These are phyloP conservation scores for Polypedilum pembai DNA, from an alignment of 1,140 invertebrate genomes.

Conservation along the genomic window DNA sequence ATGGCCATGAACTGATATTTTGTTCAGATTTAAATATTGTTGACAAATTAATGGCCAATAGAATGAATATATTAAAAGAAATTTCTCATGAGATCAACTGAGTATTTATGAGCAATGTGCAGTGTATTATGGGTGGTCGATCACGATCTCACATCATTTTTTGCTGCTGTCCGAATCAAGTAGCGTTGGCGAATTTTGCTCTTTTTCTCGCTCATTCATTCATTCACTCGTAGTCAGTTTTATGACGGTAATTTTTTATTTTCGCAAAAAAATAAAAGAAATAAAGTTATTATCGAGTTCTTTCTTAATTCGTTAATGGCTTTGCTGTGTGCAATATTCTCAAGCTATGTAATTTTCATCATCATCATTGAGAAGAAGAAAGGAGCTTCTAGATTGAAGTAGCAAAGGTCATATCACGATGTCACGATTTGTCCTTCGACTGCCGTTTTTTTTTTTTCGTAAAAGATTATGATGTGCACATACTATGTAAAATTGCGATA, in stretches of 20 bases:
- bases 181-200: neutral
- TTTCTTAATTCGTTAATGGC: neutral
- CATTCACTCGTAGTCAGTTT: neutral
- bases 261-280: neutral
- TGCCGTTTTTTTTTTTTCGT: neutral
- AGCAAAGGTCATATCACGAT: neutral
- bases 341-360: neutral
- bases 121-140: neutral
- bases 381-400: neutral
- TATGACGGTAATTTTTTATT: constrained; percentile 1
- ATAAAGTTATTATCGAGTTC: constrained; percentile 13
- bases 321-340: neutral
- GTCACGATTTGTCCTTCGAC: constrained; percentile 1
- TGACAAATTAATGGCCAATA: neutral
- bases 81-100: neutral
- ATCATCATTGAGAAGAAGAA: neutral
- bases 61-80: too few species aligned
- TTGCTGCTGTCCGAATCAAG: neutral
- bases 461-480: neutral
- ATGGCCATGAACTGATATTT: too few species aligned
- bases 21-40: neutral
- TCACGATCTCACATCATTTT: neutral
- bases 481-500: neutral
- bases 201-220: neutral
- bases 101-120: neutral